phyloP scores from a whole-genome alignment of 2,888 invertebrate species.

The Notodonta ziczac region DNA sequence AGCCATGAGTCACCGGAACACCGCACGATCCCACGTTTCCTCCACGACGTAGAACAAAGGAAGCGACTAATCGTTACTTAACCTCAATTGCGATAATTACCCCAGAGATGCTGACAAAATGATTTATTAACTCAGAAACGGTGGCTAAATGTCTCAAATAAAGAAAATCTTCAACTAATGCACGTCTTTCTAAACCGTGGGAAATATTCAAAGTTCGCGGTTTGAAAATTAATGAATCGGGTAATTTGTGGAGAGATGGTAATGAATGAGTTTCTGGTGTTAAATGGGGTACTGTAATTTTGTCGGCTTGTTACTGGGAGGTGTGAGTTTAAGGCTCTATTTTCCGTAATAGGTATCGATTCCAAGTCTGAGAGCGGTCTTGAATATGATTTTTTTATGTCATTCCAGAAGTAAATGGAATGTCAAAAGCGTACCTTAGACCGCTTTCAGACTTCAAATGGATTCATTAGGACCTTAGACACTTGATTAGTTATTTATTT shows the following conservation, averaged over 20 bases:
- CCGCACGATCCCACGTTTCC: constrained; percentile 60
- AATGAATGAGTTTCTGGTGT: constrained; percentile 43
- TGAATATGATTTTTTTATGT: too few relatives aligned
- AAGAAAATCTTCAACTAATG: constrained; percentile 62
- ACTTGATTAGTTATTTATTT: too few relatives aligned
- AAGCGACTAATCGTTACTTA: constrained; percentile 73
- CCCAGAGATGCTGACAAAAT: constrained; percentile 65
- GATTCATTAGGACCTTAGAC: too few relatives aligned
- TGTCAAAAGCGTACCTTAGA: too few relatives aligned
- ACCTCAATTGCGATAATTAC: constrained; percentile 82
- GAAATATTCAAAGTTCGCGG: constrained; percentile 53
- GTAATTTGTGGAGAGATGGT: constrained; percentile 47
- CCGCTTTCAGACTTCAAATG: too few relatives aligned
- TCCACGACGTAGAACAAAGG: constrained; percentile 70
- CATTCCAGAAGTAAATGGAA: too few relatives aligned
- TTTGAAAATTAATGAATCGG: constrained; percentile 47
- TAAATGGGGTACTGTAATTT: constrained; percentile 33
- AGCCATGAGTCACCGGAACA: constrained; percentile 35
- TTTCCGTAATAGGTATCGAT: not conserved
- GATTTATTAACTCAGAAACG: constrained; percentile 66
- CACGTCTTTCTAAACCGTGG: constrained; percentile 56
- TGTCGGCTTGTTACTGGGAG: constrained; percentile 12
- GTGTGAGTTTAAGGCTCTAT: not conserved
- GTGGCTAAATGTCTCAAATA: constrained; percentile 8
- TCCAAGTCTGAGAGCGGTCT: too few relatives aligned